Evolutionary conservation across 1,140 invertebrate species (phyloP), one percentile per base, ranked within the genome.

Genomic region (Zaprionus nigranus): DNA sequence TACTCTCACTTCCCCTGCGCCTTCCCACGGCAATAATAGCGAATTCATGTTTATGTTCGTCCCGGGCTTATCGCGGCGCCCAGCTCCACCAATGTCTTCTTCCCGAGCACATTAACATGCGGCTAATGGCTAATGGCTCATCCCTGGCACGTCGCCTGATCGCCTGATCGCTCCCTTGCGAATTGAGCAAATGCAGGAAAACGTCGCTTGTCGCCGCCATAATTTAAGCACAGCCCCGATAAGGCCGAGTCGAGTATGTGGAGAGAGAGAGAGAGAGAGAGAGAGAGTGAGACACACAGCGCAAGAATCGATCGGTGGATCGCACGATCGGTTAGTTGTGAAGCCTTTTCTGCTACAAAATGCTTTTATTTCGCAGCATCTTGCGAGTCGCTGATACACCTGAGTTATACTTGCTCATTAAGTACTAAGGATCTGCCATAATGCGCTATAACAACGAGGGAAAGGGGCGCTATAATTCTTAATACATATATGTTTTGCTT

Each of bases 61-160:
- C 51, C 68, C 26, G 30, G 20, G 61, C 68, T 76, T 70, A 76
- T 74, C 56, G 30, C 5, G 30, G 53, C 62, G 62, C 61, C 30
- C 53, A 43, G 53, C 26, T 26, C 30, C 40, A 11, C 15, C 57
- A 68, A 61, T 69, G 65, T 59, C 43, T 71, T 61, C 15, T 17
- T n/a, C 20, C 43, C 28, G 12, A 24, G 13, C 20, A 66, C 77
- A 70, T 88, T 87, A 75, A 83, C 71, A 81, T 73, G 68, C 84
- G 65, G 66, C 83, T 88, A 88, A 84, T 84, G 82, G 82, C 82
- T 86, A 85, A 88, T 88, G 83, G 84, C 84, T 88, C 83, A 87
- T 88, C 59, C 74, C 72, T 64, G 28, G 70, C 85, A 83, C 72
- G 78, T 75, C 72, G 70, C 20, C 15, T 69, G 49, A 13, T 75